These are phyloP conservation scores for Coreius guichenoti DNA, from an alignment of 2,797 vertebrate species.

Conservation along the genomic window DNA sequence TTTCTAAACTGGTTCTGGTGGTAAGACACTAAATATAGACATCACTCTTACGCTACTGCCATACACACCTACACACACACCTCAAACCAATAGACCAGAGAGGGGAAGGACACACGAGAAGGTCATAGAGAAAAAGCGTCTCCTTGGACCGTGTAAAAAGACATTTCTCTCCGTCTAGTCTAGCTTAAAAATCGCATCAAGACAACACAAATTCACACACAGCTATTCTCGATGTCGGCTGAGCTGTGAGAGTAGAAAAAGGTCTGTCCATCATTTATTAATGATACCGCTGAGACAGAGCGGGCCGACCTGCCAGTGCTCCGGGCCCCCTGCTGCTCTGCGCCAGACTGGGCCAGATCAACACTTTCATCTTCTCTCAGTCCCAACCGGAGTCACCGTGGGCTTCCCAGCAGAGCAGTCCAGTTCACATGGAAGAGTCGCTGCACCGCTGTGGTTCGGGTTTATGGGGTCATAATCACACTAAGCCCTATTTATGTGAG, in stretches of 20 bases:
- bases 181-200: not conserved
- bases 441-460: constrained; percentile 25
- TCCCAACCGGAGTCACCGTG: constrained; percentile 32
- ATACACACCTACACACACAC: constrained; percentile 2
- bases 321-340: constrained; percentile 45
- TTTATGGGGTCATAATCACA: constrained; percentile 40
- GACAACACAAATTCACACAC: not conserved
- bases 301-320: constrained; percentile 40
- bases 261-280: constrained; percentile 73
- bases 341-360: constrained; percentile 22
- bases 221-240: not conserved
- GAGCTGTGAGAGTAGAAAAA: constrained; percentile 52
- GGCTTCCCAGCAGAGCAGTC: constrained; percentile 33
- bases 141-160: constrained; percentile 16
- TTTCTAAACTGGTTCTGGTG: constrained; percentile 69
- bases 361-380: constrained; percentile 46
- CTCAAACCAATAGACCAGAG: constrained; percentile 13
- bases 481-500: constrained; percentile 34
- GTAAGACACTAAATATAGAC: constrained; percentile 75
- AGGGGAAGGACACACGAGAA: constrained; percentile 57
- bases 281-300: constrained; percentile 68
- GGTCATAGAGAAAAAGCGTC: constrained; percentile 60
- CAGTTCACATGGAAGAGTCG: constrained; percentile 22
- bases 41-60: constrained; percentile 50
- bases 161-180: not conserved